These are phyloP conservation scores for Acanthococcus lagerstroemiae DNA, from an alignment of 2,888 invertebrate genomes.

Conservation along the genomic window DNA sequence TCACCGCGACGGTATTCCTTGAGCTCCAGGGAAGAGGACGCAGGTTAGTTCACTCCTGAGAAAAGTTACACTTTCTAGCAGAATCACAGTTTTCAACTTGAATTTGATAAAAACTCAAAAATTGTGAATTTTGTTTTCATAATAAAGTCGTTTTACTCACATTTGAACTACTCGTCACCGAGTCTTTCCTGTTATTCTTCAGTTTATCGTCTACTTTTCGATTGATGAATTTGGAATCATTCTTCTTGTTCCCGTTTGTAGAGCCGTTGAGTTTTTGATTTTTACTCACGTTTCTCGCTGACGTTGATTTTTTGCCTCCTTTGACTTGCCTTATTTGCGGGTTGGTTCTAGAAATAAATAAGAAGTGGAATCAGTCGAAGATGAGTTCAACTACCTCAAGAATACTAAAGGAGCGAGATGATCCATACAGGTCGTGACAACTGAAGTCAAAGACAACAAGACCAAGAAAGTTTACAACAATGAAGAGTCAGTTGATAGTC, in stretches of 20 bases:
- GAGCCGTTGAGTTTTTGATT: slow-evolving; percentile 31
- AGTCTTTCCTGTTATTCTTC: slow-evolving; percentile 35
- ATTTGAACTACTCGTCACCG: slow-evolving; percentile 33
- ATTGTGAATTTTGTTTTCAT: neutral
- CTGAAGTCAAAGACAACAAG: too few relatives aligned
- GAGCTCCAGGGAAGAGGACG: too few relatives aligned
- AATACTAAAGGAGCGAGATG: too few relatives aligned
- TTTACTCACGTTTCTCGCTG: slow-evolving; percentile 30
- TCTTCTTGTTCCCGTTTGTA: neutral
- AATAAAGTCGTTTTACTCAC: slow-evolving; percentile 24
- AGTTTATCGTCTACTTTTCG: slow-evolving; percentile 32
- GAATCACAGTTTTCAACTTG: too few relatives aligned
- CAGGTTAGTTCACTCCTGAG: too few relatives aligned
- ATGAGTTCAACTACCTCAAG: too few relatives aligned
- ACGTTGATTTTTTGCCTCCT: slow-evolving; percentile 31
- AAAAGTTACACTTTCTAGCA: too few relatives aligned
- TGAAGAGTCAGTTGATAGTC: neutral
- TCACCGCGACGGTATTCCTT: too few relatives aligned
- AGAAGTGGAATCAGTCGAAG: too few relatives aligned
- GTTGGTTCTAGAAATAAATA: slow-evolving; percentile 17
- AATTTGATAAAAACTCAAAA: too few relatives aligned
- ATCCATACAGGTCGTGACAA: too few relatives aligned
- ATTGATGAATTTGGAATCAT: slow-evolving; percentile 30
- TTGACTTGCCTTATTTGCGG: slow-evolving; percentile 30
- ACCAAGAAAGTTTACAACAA: neutral